Conservation (phyloP, 1,140 invertebrate species). For the Eupeodes corollae region DNA sequence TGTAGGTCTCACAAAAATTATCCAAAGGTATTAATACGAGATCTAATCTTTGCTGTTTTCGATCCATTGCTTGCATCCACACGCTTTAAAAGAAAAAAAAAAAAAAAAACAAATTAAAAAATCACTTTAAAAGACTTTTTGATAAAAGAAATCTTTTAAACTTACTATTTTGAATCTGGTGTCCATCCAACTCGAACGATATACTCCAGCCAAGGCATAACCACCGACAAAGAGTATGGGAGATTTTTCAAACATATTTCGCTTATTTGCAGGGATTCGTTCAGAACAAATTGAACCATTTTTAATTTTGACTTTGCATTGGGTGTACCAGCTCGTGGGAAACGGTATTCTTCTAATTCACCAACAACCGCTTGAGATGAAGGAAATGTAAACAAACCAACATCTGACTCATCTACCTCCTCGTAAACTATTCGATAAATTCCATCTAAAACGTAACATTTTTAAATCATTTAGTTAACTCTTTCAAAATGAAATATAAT, state of each 20-base stretch:
- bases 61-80: conserved; percentile 78
- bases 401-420: conserved; percentile 89
- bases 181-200: conserved; percentile 89
- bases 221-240: conserved; percentile 55
- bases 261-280: conserved; percentile 51
- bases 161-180: conserved; percentile 74
- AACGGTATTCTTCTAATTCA: conserved; percentile 78
- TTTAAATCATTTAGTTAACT: not conserved
- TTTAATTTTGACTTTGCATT: conserved; percentile 85
- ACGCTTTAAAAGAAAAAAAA: conserved; percentile 46
- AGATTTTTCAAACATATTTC: conserved; percentile 59
- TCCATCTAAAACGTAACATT: conserved; percentile 42
- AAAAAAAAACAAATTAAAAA: no score
- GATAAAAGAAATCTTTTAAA: conserved; percentile 13
- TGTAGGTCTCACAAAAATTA: conserved; percentile 58
- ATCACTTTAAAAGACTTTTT: not conserved
- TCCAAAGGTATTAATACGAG: conserved; percentile 58
- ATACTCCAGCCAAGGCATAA: conserved; percentile 90
- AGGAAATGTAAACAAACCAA: conserved; percentile 82
- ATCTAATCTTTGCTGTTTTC: conserved; percentile 72
- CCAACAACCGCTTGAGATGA: conserved; percentile 63
- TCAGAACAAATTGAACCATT: conserved; percentile 72
- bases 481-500: no score
- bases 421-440: conserved; percentile 88
- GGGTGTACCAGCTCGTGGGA: conserved; percentile 78